Evolutionary conservation across 2,888 invertebrate genomes (phyloP).

Genomic region (Drosophila buzzatii): DNA sequence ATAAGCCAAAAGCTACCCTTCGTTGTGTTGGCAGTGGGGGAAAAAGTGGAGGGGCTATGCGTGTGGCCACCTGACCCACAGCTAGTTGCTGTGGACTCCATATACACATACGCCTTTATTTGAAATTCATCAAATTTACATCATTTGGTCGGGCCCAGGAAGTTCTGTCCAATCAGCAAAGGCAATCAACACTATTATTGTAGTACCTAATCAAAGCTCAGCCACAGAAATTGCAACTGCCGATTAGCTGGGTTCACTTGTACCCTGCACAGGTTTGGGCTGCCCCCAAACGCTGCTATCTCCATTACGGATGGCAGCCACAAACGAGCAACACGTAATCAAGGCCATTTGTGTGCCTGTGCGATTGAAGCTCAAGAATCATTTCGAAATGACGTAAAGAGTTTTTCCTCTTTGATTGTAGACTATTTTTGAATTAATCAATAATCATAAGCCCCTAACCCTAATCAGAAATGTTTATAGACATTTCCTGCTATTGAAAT

Average conservation of each 20-base stretch:
- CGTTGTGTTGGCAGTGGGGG: neutral
- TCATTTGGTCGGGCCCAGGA: constrained; percentile 43
- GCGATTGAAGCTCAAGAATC: neutral
- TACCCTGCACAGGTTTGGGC: neutral
- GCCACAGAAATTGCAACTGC: constrained; percentile 53
- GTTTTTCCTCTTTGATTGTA: neutral
- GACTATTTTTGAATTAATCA: neutral
- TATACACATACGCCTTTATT: constrained; percentile 58
- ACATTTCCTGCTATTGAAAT: neutral
- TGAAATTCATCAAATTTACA: constrained; percentile 72
- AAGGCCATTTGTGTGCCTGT: neutral
- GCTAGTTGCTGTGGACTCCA: constrained; percentile 40
- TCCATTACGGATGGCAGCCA: neutral
- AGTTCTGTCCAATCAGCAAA: constrained; percentile 58
- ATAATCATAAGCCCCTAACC: neutral
- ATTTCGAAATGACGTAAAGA: neutral
- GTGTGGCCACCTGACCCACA: constrained; percentile 31
- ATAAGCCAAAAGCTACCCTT: constrained; percentile 43
- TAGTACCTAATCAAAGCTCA: constrained; percentile 68
- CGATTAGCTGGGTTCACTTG: constrained; percentile 24
- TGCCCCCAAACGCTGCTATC: neutral
- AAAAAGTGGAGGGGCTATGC: neutral
- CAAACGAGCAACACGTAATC: constrained; percentile 12
- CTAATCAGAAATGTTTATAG: neutral
- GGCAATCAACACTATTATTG: constrained; percentile 76